A percentile compares a stretch with the other conserved stretches of the same genome.
These are phyloP conservation scores for Todiramphus saurophagus DNA, from an alignment of 2,113 vertebrate genomes.

Conservation along the genomic window DNA sequence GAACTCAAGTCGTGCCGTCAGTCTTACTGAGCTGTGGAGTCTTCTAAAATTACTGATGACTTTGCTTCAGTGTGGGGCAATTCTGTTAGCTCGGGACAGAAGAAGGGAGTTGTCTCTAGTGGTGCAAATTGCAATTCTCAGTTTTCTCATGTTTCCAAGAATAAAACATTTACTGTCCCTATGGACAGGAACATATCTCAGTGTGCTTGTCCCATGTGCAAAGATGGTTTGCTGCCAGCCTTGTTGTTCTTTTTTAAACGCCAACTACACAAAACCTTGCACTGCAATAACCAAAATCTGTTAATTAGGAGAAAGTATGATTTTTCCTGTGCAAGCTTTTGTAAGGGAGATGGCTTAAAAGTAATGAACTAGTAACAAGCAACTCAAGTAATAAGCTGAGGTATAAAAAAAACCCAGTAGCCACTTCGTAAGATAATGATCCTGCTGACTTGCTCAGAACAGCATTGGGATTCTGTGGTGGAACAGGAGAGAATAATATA, in stretches of 20 bases:
- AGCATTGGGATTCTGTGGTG: not conserved
- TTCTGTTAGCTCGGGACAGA: not conserved
- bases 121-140: not conserved
- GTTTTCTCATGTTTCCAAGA: not conserved
- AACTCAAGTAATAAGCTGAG: not conserved
- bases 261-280: not conserved
- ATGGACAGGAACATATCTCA: not conserved
- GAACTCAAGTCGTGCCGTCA: not conserved
- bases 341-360: not conserved
- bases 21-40: not conserved
- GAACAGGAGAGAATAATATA: not conserved
- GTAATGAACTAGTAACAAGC: not conserved
- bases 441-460: not conserved
- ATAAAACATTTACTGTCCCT: not conserved
- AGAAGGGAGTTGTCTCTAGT: not conserved
- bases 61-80: not conserved
- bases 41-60: not conserved
- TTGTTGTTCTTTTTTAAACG: not conserved
- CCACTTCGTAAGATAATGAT: not conserved
- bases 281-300: not conserved
- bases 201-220: not conserved
- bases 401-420: not conserved
- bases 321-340: not conserved
- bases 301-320: not conserved
- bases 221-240: not conserved